Percentiles rank a stretch among this genome's conserved stretches.
phyloP scores from a whole-genome alignment of 2,113 vertebrate genomes.

The Bambusicola thoracicus region DNA sequence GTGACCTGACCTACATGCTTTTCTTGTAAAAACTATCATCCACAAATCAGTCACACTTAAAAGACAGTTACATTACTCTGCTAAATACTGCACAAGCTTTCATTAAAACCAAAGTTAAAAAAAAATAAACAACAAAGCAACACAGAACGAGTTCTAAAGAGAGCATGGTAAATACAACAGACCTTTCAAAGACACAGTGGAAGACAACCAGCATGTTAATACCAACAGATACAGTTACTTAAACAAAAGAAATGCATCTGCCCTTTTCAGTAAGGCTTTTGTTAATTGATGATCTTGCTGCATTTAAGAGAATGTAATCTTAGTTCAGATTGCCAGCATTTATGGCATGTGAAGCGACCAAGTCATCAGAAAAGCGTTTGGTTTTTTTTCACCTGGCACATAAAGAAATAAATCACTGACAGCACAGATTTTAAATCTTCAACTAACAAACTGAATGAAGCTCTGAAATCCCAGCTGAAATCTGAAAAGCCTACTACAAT shows the following conservation, averaged over 20 bases:
- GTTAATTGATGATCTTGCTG: not conserved
- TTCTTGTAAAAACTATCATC: not conserved
- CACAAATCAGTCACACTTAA: not conserved
- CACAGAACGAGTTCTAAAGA: not conserved
- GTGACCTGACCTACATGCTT: not conserved
- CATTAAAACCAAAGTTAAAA: not conserved
- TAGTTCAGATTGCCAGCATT: not conserved
- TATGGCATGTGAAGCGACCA: fast-evolving
- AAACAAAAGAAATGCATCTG: not conserved
- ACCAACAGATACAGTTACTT: not conserved
- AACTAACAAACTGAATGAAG: not conserved
- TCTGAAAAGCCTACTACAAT: not conserved
- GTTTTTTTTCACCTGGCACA: not conserved
- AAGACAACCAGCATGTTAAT: not conserved
- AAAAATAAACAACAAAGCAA: not conserved
- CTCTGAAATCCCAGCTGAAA: not conserved
- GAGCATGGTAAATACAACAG: not conserved
- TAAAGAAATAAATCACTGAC: not conserved
- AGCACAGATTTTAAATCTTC: not conserved
- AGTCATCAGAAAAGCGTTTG: not conserved
- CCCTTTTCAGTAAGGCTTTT: not conserved
- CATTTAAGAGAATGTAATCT: not conserved
- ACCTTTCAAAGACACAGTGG: not conserved
- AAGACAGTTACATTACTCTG: not conserved
- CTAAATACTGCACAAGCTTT: not conserved